Evolutionary conservation across 2,113 vertebrate species (phyloP), one percentile per base, ranked within the genome.

Genomic region (Pampusana beccarii): DNA sequence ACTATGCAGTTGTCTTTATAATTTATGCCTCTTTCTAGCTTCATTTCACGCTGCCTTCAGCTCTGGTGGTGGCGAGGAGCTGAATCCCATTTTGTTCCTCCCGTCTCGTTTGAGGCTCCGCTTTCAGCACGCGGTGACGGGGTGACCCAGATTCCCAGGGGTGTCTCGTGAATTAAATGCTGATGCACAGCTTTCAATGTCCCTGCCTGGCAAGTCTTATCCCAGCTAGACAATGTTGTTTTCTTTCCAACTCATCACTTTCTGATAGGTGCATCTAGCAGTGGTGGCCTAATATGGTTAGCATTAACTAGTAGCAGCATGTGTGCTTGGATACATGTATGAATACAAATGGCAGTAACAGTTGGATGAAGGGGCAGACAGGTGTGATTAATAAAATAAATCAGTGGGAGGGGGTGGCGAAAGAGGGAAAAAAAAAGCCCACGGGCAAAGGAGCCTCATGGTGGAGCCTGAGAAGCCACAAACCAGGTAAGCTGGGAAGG

Each of bases 121-220:
- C 73, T 79, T 85, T 82, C 42, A 60, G 81, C 13, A 8, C 0
- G 3, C 2, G 1, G 26, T 82, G 80, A 48, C 1, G 2, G 80
- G n/a, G 66, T 95, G 92, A 81, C 95, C 95, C 81, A 77, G n/a
- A 92, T 93, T 95, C 58, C 90, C 85, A 73, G 71, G 71, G 51
- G 46, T 58, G 70, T 54, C 66, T 73, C 26, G 48, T 80, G 70
- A 92, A 46, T 5, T 46, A 80, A 54, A 2, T 1, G 20, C 20
- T 36, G 21, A 16, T 87, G 60, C 65, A 4, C 29, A 80, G 53
- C 78, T 85, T 71, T 65, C 78, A 10, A 5, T 73, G 56, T 12
- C 62, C 48, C 73, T 38, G 72, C 2, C 50, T 66, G 40, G 84
- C 74, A 61, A 66, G 42, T 29, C 56, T 57, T 5, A 36, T 3